Conservation (phyloP, 2,113 vertebrate genomes). For the Hystrix cristata region DNA sequence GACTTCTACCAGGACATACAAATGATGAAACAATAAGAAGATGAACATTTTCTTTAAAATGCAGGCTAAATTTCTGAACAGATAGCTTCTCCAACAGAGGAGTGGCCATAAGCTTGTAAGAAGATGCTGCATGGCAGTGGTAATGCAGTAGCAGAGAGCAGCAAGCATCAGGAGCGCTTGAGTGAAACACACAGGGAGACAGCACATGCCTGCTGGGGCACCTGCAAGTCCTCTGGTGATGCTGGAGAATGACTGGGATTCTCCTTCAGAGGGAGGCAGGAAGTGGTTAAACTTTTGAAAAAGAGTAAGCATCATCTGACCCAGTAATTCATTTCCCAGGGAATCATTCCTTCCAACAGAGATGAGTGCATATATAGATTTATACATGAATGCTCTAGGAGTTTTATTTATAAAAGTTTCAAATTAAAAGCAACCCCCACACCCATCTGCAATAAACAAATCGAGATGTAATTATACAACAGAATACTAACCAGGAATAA, state of each 20-base stretch:
- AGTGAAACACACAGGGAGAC: background rate
- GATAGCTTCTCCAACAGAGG: background rate
- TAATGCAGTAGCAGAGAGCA: background rate
- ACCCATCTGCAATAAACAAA: background rate
- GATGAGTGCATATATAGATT: background rate
- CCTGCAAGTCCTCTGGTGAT: too few relatives aligned
- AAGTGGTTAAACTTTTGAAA: background rate
- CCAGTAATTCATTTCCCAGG: background rate
- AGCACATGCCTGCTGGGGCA: background rate
- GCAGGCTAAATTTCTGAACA: background rate
- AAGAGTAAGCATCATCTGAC: background rate
- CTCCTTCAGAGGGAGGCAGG: background rate
- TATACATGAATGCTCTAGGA: background rate
- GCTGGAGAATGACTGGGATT: background rate
- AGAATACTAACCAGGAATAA: background rate
- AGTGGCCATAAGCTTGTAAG: background rate
- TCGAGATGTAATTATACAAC: background rate
- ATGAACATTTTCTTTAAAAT: background rate
- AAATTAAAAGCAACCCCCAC: background rate
- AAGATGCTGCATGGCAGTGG: background rate
- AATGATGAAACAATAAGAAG: background rate
- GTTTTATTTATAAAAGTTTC: background rate
- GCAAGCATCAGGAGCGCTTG: background rate
- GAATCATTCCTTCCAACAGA: background rate
- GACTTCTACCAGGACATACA: background rate